These are phyloP conservation scores for Alces alces DNA, from an alignment of 2,113 vertebrate genomes.

Conservation along the genomic window DNA sequence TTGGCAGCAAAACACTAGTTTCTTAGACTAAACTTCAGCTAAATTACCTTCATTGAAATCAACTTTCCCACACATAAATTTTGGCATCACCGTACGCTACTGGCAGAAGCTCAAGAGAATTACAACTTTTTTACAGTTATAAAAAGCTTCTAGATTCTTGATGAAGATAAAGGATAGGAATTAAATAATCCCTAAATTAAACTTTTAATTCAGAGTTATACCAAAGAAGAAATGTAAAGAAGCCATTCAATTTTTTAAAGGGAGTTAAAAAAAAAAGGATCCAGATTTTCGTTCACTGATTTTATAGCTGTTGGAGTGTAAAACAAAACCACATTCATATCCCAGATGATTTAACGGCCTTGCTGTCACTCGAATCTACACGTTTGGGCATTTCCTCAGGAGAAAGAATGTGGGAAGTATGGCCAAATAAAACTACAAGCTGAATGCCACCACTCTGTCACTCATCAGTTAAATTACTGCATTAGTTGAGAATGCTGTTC, in stretches of 20 bases:
- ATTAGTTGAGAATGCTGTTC: slow-evolving; percentile 51
- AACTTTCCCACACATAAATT: slow-evolving; percentile 66
- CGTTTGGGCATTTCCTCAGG: slow-evolving; percentile 54
- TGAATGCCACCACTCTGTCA: slow-evolving; percentile 57
- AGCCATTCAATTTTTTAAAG: slow-evolving; percentile 22
- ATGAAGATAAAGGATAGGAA: slow-evolving; percentile 45
- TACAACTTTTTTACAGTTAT: slow-evolving; percentile 43
- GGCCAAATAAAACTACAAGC: slow-evolving; percentile 55
- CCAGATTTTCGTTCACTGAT: slow-evolving; percentile 34
- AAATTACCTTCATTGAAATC: slow-evolving; percentile 60
- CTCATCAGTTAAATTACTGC: slow-evolving; percentile 47
- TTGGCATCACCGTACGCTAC: slow-evolving; percentile 39
- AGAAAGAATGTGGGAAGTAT: slow-evolving; percentile 63
- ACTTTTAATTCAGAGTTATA: slow-evolving; percentile 49
- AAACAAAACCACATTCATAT: slow-evolving; percentile 62
- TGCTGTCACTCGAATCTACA: slow-evolving; percentile 50
- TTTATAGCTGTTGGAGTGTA: slow-evolving; percentile 43
- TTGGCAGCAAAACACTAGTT: slow-evolving; percentile 62
- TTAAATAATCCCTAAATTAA: slow-evolving; percentile 56
- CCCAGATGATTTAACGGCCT: slow-evolving; percentile 50
- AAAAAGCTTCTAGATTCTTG: slow-evolving; percentile 41
- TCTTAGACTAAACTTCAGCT: slow-evolving; percentile 62
- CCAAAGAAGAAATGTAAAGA: slow-evolving; percentile 31
- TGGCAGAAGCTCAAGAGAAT: slow-evolving; percentile 60
- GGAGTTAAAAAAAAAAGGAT: slow-evolving; percentile 18